phyloP scores from a whole-genome alignment of 2,888 invertebrate species.

The Andrena chrysosceles region DNA sequence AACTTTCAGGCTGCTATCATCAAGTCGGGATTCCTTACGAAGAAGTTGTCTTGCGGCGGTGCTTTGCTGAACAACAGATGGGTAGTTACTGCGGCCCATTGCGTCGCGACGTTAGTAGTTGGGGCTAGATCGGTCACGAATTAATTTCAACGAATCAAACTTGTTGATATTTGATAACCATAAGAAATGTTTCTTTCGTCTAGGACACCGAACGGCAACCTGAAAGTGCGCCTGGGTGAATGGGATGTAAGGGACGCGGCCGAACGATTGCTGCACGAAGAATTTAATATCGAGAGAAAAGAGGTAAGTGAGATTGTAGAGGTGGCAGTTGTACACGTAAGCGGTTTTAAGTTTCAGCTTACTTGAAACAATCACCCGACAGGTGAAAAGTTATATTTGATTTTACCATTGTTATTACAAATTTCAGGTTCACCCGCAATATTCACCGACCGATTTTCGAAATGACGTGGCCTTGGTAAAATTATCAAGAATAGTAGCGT shows the following conservation, averaged over 20 bases:
- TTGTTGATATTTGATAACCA: not conserved
- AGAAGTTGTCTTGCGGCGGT: constrained; percentile 96
- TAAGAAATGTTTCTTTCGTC: constrained; percentile 66
- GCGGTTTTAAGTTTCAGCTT: no score
- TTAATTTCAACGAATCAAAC: not conserved
- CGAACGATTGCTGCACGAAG: constrained; percentile 94
- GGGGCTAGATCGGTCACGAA: not conserved
- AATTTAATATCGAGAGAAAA: constrained; percentile 94
- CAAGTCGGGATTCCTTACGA: constrained; percentile 95
- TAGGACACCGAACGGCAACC: constrained; percentile 94
- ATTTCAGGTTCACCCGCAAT: constrained; percentile 91
- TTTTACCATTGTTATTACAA: not conserved
- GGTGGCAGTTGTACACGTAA: not conserved
- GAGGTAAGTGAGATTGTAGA: constrained; percentile 86
- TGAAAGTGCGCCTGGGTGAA: constrained; percentile 95
- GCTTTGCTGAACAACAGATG: constrained; percentile 95
- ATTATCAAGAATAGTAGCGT: constrained; percentile 92
- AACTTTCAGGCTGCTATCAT: constrained; percentile 91
- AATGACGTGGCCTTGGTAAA: constrained; percentile 95
- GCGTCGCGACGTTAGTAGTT: constrained; percentile 93
- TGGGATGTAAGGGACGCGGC: constrained; percentile 96
- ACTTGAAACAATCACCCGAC: no score
- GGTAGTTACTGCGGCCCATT: constrained; percentile 97
- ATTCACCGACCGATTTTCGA: constrained; percentile 95
- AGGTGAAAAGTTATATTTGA: no score